These are phyloP conservation scores for Athalia circularis DNA, from an alignment of 2,888 invertebrate genomes.

Conservation along the genomic window DNA sequence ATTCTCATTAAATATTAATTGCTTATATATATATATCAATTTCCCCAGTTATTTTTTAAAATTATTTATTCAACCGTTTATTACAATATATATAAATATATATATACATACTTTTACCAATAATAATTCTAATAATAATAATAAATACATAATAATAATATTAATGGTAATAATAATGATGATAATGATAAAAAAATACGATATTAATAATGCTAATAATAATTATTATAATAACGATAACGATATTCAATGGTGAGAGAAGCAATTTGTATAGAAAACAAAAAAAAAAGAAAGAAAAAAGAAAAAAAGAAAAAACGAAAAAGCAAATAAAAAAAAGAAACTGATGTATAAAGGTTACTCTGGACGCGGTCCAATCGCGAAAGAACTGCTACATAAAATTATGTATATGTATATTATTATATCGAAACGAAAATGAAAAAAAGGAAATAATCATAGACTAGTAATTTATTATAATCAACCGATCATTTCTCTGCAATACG, in stretches of 20 bases:
- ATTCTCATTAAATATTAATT: background rate
- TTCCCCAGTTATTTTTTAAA: no score
- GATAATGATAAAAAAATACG: background rate
- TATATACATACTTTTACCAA: slow-evolving; percentile 22
- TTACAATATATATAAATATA: slow-evolving; percentile 14
- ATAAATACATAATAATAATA: background rate
- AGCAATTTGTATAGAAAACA: no score
- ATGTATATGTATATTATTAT: no score
- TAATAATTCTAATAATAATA: slow-evolving; percentile 2
- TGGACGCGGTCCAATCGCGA: no score
- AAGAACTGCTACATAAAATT: no score
- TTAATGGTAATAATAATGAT: background rate
- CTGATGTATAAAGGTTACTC: no score
- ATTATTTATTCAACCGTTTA: background rate
- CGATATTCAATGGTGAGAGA: background rate
- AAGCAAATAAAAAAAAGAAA: no score
- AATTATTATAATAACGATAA: background rate
- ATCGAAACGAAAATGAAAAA: background rate
- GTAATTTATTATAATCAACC: background rate
- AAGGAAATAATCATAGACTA: slow-evolving; percentile 19
- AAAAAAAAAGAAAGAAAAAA: no score
- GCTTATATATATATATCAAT: background rate
- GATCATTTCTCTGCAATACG: background rate
- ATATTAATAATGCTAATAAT: background rate
- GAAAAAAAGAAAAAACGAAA: no score